Evolutionary conservation across 2,113 vertebrate genomes (phyloP), one percentile per base, ranked within the genome.

Genomic region (Platichthys stellatus): DNA sequence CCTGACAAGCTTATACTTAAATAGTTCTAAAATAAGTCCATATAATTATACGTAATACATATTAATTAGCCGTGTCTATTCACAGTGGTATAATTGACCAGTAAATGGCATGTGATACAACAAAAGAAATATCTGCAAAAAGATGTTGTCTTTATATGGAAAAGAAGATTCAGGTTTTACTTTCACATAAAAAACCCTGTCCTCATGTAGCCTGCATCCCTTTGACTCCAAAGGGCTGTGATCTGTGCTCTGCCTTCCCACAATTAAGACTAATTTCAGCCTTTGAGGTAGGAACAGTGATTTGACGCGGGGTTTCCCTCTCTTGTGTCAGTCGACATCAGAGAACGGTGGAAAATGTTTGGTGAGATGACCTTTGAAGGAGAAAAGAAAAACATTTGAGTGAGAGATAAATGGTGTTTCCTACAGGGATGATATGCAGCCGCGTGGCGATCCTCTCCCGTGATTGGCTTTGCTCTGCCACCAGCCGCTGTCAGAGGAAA

Each of bases 301-400:
- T 72, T 85, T 78, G 62, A 38, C 17, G 58, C 2, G 86, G 88
- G 81, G 57, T 72, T 91, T 84, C 85, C 86, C 85, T 79, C 69
- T 47, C 13, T 65, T 69, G 31, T n/a, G 28, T 76, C 68, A 79
- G 49, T 38, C 24, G 15, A 56, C 72, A 72, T 77, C 54, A 76
- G 49, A 38, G 58, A 23, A 4, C 0, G 24, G 35, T 61, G 75
- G 69, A 81, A 88, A 80, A 56, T 45, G 17, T 80, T 66, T 68
- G 21, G 23, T 47, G 40, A 54, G 14, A 31, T 65, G 43, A 63
- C 47, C 49, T 69, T 74, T 81, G 15, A 61, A 69, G 18, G 65
- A 47, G 1, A 21, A 71, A 31, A 31, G 1, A 21, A 71, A 26
- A 47, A 45, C 20, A 24, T 64, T 26, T 59, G 23, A 73, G 53